Percentiles rank a stretch among this genome's conserved stretches.
These are phyloP conservation scores for Pseudachorutes palmiensis DNA, from an alignment of 1,140 invertebrate genomes.

Conservation along the genomic window DNA sequence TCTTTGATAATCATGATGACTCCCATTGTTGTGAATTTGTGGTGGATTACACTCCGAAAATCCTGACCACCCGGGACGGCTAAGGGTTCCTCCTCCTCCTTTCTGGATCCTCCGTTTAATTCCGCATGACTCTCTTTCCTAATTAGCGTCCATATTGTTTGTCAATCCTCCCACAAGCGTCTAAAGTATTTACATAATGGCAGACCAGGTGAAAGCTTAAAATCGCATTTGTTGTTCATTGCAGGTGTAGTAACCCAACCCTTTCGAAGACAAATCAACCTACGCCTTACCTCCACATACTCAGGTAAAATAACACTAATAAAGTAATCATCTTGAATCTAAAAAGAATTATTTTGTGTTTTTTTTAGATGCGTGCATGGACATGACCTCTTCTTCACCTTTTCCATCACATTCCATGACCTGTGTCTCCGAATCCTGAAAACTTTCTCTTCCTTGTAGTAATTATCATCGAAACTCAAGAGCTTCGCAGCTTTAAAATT, in stretches of 20 bases:
- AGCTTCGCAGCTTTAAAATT: too few relatives aligned
- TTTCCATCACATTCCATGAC: too few relatives aligned
- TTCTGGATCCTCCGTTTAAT: not conserved
- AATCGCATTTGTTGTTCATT: not conserved
- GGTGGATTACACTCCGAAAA: not conserved
- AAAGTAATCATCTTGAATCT: too few relatives aligned
- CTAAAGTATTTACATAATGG: not conserved
- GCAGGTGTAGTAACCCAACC: conserved; percentile 29
- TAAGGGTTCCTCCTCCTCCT: not conserved
- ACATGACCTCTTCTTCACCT: too few relatives aligned
- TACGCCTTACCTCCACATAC: conserved; percentile 33
- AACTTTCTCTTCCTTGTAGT: too few relatives aligned
- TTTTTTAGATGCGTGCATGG: too few relatives aligned
- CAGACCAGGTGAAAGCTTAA: not conserved
- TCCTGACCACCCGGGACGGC: not conserved
- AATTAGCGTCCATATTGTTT: not conserved
- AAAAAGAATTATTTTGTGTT: too few relatives aligned
- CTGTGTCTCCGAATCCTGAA: too few relatives aligned
- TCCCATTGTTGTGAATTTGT: not conserved
- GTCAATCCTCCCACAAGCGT: not conserved
- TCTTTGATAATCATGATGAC: not conserved
- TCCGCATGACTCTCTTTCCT: not conserved
- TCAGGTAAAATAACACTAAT: conserved; percentile 18
- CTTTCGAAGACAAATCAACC: conserved; percentile 36
- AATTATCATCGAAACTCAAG: too few relatives aligned